Conservation (phyloP, 2,888 invertebrate species). For the Pyrrhia umbra region DNA sequence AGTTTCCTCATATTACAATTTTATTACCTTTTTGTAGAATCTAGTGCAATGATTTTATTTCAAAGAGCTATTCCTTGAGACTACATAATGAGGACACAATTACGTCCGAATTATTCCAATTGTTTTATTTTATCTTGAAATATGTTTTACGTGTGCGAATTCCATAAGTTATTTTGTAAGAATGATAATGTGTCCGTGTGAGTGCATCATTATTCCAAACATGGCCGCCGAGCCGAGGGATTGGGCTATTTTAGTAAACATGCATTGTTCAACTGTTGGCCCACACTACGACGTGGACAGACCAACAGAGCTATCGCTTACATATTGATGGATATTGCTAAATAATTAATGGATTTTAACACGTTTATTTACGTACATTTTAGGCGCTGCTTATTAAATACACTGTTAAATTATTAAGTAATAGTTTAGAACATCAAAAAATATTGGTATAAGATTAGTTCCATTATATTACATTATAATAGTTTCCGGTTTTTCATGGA, state of each 20-base stretch:
- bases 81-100: conserved; percentile 1
- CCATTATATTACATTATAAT: too few relatives aligned
- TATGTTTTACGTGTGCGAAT: conserved; percentile 37
- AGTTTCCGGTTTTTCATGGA: too few relatives aligned
- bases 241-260: conserved; percentile 67
- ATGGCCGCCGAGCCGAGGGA: conserved; percentile 58
- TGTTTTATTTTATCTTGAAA: conserved; percentile 29
- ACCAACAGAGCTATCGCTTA: conserved; percentile 35
- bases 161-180: conserved; percentile 58
- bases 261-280: conserved; percentile 71
- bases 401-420: too few relatives aligned
- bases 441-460: too few relatives aligned
- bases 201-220: conserved; percentile 70
- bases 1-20: too few relatives aligned
- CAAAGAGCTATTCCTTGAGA: conserved; percentile 10
- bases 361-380: conserved; percentile 22
- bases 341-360: conserved; percentile 48
- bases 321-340: conserved; percentile 62
- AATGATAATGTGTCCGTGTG: conserved; percentile 42
- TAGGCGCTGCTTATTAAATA: too few relatives aligned
- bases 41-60: not conserved
- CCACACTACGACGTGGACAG: conserved; percentile 55
- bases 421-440: too few relatives aligned
- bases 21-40: not conserved
- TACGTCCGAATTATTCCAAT: conserved; percentile 10